A percentile compares a stretch with the other conserved stretches of the same genome.
These are phyloP conservation scores for Drosophila kokeensis DNA, from an alignment of 2,888 invertebrate species.

Conservation along the genomic window DNA sequence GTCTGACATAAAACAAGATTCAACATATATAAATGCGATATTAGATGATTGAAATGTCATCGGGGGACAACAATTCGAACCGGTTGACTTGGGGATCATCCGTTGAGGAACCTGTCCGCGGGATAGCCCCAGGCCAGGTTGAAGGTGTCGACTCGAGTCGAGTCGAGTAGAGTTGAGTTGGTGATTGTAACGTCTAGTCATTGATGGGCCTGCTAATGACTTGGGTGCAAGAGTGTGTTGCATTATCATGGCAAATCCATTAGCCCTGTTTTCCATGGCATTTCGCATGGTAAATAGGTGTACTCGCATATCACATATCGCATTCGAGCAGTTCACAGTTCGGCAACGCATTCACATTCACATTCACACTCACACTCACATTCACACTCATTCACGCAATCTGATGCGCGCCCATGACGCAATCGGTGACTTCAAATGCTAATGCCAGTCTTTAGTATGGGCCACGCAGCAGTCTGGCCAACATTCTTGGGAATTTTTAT, in stretches of 20 bases:
- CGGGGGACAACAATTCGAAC: slow-evolving; percentile 21
- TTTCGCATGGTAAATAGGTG: slow-evolving; percentile 2
- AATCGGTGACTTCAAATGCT: slow-evolving; percentile 59
- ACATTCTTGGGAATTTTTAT: slow-evolving; percentile 70
- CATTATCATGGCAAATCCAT: slow-evolving; percentile 52
- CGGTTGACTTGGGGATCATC: slow-evolving; percentile 26
- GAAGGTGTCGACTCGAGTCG: background rate
- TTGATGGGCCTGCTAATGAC: slow-evolving; percentile 45
- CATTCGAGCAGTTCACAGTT: slow-evolving; percentile 11
- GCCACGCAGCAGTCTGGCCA: slow-evolving; percentile 49
- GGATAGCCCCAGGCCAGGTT: background rate
- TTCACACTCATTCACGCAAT: slow-evolving; percentile 19
- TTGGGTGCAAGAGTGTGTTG: slow-evolving; percentile 33
- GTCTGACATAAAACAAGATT: slow-evolving; percentile 10
- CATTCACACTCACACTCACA: background rate
- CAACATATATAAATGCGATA: slow-evolving; percentile 9
- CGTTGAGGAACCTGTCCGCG: slow-evolving; percentile 6
- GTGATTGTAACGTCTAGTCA: slow-evolving; percentile 45
- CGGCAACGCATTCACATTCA: background rate
- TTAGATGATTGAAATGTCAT: slow-evolving; percentile 52
- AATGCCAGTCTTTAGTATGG: slow-evolving; percentile 69
- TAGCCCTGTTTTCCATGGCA: slow-evolving; percentile 36
- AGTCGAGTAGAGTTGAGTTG: slow-evolving; percentile 31
- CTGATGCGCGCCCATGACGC: slow-evolving; percentile 49
- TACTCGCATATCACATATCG: slow-evolving; percentile 8